phyloP scores from a whole-genome alignment of 2,888 invertebrate genomes.

The Sarcophaga caerulescens region DNA sequence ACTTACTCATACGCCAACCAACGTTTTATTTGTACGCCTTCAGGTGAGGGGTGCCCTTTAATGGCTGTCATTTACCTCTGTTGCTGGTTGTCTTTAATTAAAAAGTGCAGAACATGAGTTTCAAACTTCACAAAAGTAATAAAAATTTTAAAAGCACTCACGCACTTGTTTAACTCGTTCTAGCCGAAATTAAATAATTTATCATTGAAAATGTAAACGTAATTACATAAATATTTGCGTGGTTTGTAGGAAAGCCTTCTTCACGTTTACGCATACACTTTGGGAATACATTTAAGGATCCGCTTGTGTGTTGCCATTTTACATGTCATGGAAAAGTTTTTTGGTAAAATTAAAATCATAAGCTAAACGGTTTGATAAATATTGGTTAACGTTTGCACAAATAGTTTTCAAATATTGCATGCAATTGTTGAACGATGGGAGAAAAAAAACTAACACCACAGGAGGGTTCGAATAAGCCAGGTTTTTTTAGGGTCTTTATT shows the following conservation, averaged over 20 bases:
- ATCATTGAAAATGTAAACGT: background rate
- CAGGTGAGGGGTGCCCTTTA: background rate
- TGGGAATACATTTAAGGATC: background rate
- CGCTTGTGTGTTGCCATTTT: background rate
- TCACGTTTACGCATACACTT: background rate
- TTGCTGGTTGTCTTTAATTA: conserved; percentile 12
- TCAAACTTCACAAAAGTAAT: background rate
- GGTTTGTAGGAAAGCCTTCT: background rate
- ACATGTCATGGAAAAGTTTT: background rate
- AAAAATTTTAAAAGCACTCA: background rate
- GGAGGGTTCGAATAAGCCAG: no score
- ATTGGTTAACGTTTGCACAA: no score
- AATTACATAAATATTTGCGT: background rate
- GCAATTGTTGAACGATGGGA: no score
- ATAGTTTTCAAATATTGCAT: no score
- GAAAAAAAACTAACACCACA: no score
- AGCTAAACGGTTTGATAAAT: no score
- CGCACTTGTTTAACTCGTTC: background rate
- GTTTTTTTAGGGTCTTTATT: no score
- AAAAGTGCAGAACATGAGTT: background rate
- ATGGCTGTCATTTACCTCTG: conserved; percentile 14
- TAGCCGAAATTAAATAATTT: background rate
- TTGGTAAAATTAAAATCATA: no score
- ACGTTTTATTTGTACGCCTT: background rate
- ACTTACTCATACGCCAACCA: background rate